These are phyloP conservation scores for Drosophila kanapiae DNA, from an alignment of 1,140 invertebrate species.

Conservation along the genomic window DNA sequence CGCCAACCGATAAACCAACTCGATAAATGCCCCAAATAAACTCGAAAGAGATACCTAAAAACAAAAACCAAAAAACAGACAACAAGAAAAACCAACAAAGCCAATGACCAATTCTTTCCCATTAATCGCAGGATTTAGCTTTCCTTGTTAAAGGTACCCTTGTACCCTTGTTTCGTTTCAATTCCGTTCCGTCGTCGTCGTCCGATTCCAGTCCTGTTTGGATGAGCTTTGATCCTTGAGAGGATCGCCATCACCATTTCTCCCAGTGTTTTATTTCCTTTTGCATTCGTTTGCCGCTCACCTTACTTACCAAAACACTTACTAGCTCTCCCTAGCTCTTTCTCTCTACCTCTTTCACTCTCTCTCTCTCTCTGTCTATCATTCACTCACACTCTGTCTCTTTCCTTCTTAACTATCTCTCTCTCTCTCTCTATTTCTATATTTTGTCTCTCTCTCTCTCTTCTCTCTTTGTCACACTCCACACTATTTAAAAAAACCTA, in stretches of 20 bases:
- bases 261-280: conserved; percentile 25
- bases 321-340: conserved; percentile 39
- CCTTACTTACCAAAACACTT: conserved; percentile 52
- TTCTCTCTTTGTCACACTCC: conserved; percentile 63
- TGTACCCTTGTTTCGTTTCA: conserved; percentile 34
- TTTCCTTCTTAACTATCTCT: conserved; percentile 65
- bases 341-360: conserved; percentile 23
- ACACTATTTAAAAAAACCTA: conserved; percentile 55
- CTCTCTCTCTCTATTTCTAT: conserved; percentile 54
- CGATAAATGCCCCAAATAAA: conserved; percentile 42
- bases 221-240: conserved; percentile 12
- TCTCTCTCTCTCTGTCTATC: conserved; percentile 31
- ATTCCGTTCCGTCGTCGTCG: conserved; percentile 39
- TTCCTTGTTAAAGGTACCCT: conserved; percentile 11
- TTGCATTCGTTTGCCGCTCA: conserved; percentile 46
- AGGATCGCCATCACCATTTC: conserved; percentile 3
- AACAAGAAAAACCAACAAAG: neutral
- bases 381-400: conserved; percentile 41
- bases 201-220: conserved; percentile 23
- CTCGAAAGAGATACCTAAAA: conserved; percentile 48
- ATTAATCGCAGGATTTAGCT: conserved; percentile 15
- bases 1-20: conserved; percentile 32
- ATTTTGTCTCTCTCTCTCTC: conserved; percentile 45
- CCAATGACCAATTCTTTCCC: conserved; percentile 12
- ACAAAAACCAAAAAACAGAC: conserved; percentile 17